These are phyloP conservation scores for Pavo muticus DNA, from an alignment of 2,113 vertebrate species.

Conservation along the genomic window DNA sequence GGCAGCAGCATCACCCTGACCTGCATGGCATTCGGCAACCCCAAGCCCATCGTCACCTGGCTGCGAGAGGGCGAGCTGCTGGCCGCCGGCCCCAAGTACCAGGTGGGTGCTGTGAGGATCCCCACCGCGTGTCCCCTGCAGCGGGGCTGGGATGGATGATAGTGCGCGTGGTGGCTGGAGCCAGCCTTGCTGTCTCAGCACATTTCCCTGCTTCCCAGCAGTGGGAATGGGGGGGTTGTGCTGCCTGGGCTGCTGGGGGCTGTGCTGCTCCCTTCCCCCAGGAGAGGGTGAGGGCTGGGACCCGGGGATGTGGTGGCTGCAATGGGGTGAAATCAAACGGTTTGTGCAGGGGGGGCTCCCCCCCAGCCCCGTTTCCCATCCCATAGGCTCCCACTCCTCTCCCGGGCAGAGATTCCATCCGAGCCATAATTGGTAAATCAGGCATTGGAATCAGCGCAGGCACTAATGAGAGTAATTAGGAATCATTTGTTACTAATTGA, in stretches of 20 bases:
- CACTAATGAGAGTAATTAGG: constrained; percentile 76
- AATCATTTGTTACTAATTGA: constrained; percentile 74
- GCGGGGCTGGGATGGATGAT: accelerated
- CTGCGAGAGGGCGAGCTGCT: constrained; percentile 92
- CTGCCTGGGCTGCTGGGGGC: not conserved
- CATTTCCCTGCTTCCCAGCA: not conserved
- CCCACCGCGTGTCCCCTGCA: not conserved
- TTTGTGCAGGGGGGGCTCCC: not conserved
- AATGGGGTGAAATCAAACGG: no score
- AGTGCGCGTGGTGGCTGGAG: not conserved
- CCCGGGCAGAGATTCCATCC: constrained; percentile 39
- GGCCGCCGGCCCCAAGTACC: constrained; percentile 88
- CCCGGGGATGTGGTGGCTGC: not conserved
- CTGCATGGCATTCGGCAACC: constrained; percentile 96
- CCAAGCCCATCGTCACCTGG: constrained; percentile 97
- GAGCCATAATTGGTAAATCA: constrained; percentile 74
- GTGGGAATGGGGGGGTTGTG: not conserved
- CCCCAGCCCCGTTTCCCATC: constrained; percentile 10
- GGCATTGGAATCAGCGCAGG: constrained; percentile 67
- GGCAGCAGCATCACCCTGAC: constrained; percentile 91
- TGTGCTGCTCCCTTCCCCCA: accelerated
- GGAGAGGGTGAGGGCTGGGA: not conserved
- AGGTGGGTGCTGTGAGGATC: constrained; percentile 76
- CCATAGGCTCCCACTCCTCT: not conserved
- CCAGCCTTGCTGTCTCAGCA: not conserved